Evolutionary conservation across 2,113 vertebrate genomes (phyloP).

Genomic region (Cyrtonyx montezumae): DNA sequence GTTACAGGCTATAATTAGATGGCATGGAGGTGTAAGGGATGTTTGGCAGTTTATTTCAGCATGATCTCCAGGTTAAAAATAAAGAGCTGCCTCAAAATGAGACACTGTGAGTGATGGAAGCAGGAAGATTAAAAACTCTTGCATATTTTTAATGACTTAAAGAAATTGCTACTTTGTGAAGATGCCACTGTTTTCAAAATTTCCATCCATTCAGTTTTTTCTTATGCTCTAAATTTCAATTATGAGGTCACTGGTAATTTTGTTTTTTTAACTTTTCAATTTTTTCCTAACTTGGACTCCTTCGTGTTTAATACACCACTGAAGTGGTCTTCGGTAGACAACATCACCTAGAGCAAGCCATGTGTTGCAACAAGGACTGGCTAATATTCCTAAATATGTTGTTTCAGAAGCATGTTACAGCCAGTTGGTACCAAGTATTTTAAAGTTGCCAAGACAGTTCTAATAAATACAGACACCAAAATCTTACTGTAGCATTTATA

Average conservation of each 20-base stretch:
- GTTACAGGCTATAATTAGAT: conserved; percentile 89
- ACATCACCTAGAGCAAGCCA: background rate
- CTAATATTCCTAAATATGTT: background rate
- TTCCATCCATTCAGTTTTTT: background rate
- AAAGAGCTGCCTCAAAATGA: conserved; percentile 72
- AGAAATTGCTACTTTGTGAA: conserved; percentile 28
- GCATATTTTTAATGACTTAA: background rate
- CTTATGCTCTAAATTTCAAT: background rate
- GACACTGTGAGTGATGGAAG: conserved; percentile 49
- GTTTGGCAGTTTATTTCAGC: conserved; percentile 86
- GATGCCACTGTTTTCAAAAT: background rate
- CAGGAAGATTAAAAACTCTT: conserved; percentile 50
- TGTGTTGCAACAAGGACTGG: background rate
- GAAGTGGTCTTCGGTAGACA: background rate
- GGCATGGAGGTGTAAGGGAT: conserved; percentile 83
- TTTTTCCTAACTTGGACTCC: background rate
- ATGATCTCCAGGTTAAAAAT: conserved; percentile 77
- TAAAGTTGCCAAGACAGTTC: background rate
- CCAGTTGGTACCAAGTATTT: background rate
- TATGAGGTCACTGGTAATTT: background rate
- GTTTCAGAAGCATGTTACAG: background rate
- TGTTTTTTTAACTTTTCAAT: background rate
- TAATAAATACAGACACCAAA: background rate
- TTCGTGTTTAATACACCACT: background rate
- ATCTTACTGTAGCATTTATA: background rate